Base-by-base conservation (phyloP, 2,113 vertebrate genomes). In the Podilymbus podiceps region DNA sequence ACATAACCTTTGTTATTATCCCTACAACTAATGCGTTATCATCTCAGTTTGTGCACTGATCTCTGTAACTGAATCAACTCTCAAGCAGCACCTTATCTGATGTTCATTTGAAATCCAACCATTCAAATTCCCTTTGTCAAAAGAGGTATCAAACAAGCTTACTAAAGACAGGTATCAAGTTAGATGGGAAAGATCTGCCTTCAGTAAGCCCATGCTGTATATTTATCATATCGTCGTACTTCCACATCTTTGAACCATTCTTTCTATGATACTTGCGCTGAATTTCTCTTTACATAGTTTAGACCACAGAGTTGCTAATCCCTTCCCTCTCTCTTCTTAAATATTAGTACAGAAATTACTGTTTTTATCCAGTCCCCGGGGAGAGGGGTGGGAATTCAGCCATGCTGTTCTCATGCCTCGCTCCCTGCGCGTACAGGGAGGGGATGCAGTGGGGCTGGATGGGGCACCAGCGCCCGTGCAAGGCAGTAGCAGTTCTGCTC, bases 391-490 rank as follows among this genome's bases (percentile, higher is more conserved):
- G 42, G 46, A 80, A 73, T 46, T 59, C 21, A 40, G 55, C 71
- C 28, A 8, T 1, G 15, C 40, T 46, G 15, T 3, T 5, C 12
- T 71, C 18, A 27, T 19, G 62, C 52, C 35, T 64, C 9, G 0
- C 23, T 64, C 35, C 59, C 55, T 31, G 28, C 1, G 1, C 1
- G 24, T 20, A 49, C 13, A 28, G 21, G 53, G 23, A 72, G 31
- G 24, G 19, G 62, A 31, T 9, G 38, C 14, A 27, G 44, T 6
- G 64, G 35, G 17, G 52, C 52, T 53, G 22, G 52, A 88, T 8
- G 30, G 35, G 27, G 13, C 25, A 9, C 15, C 58, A 40, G 3
- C 1, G 2, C 7, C 0, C 1, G 30, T 31, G 44, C 33, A 62
- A 63, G 11, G 31, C 3, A 35, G 19, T 5, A 5, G 42, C 3